Conservation (phyloP, 2,888 invertebrate species). For the Coremacera marginata region DNA sequence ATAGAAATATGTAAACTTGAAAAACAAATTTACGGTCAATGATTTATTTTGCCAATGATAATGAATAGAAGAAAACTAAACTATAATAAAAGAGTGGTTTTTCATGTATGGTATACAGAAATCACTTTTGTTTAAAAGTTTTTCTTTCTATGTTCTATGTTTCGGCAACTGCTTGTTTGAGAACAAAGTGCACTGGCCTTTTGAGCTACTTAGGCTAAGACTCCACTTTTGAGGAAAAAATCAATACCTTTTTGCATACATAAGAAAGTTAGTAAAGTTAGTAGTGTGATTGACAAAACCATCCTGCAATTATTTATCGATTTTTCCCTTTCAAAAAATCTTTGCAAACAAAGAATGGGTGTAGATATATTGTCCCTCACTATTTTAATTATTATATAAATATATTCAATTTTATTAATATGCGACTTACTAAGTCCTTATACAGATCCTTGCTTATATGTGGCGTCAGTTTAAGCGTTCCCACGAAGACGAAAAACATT, state of each 20-base stretch:
- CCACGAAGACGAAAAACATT: conserved; percentile 95
- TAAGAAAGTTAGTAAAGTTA: too few species aligned
- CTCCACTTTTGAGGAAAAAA: too few species aligned
- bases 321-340: neutral
- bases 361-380: neutral
- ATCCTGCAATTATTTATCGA: neutral
- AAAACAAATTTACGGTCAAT: conserved; percentile 16
- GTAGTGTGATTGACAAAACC: too few species aligned
- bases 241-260: too few species aligned
- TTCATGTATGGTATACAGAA: neutral
- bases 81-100: neutral
- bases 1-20: conserved; percentile 5
- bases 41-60: conserved; percentile 39
- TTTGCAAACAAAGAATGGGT: neutral
- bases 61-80: neutral
- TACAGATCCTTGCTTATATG: conserved; percentile 94
- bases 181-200: neutral
- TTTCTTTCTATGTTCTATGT: neutral
- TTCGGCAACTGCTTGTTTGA: neutral
- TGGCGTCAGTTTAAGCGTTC: conserved; percentile 91
- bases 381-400: neutral
- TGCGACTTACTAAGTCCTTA: conserved; percentile 89
- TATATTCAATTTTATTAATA: neutral
- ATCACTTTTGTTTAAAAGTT: too few species aligned
- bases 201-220: neutral